Evolutionary conservation across 2,888 invertebrate genomes (phyloP), one percentile per base, ranked within the genome.

Genomic region (Apotomis capreana): DNA sequence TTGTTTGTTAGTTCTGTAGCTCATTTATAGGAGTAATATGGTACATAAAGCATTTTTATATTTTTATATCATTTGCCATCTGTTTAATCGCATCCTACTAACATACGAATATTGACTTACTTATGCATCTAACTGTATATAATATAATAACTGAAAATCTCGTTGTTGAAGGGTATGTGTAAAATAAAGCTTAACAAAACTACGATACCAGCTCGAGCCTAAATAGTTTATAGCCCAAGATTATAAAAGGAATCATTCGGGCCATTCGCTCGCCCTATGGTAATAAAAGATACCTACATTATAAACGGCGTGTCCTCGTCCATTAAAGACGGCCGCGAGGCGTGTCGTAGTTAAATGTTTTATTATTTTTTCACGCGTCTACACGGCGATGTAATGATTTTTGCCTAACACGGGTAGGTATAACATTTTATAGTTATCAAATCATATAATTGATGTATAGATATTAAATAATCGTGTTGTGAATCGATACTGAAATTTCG

Each of bases 271-370:
- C 80, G 80, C 85, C 87, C 87, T 87, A 88, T 86, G 87, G 87
- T 86, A 88, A 90, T 90, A 91, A 90, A 89, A 79, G 80, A 87
- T 78, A 79, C 86, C 85, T 85, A 87, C 86, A 90, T 90, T 89
- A 89, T 89, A 90, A 90, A 90, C 89, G 87, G 84, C 87, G 86
- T 86, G 87, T 84, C 83, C 84, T 82, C 80, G 83, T 86, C 84
- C 81, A 87, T 88, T 86, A 87, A 82, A 80, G 81, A 80, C 84
- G 83, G 86, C 79, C 83, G 84, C 83, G 80, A 81, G 85, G 86
- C 89, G 89, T 88, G 87, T 83, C 86, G 89, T 87, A 87, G 80
- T 90, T 89, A 89, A 89, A 88, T 84, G 76, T 89, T 90, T 90
- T 90, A 90, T 89, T 89, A 89, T 87, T 83, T 83, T 88, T 89